Evolutionary conservation across 2,113 vertebrate genomes (phyloP).

Genomic region (Istiophorus platypterus): DNA sequence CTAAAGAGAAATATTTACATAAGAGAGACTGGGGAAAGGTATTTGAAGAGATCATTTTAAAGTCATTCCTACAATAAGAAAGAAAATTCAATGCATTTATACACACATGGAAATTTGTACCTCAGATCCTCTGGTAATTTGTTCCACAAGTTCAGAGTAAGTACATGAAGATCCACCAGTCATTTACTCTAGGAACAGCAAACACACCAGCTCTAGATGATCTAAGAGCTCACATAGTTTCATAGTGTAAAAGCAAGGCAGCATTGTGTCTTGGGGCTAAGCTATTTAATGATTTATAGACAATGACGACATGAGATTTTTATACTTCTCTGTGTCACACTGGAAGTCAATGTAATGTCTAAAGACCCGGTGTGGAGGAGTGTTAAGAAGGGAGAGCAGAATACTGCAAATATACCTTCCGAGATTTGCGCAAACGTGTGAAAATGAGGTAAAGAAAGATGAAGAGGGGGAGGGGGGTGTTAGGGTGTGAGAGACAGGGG

Average conservation of each 20-base stretch:
- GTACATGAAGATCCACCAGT: conserved; percentile 24
- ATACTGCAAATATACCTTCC: background rate
- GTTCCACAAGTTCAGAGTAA: conserved; percentile 15
- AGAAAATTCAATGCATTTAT: conserved; percentile 15
- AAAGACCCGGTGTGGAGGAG: conserved; percentile 9
- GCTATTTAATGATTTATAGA: conserved; percentile 72
- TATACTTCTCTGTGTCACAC: conserved; percentile 37
- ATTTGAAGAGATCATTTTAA: conserved; percentile 16
- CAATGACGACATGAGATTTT: conserved; percentile 28
- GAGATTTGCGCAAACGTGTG: background rate
- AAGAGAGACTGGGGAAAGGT: background rate
- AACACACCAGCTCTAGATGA: conserved; percentile 51
- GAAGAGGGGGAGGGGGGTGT: background rate
- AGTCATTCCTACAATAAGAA: conserved; percentile 10
- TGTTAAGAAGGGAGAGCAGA: background rate
- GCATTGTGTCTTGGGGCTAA: conserved; percentile 49
- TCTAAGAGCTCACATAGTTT: conserved; percentile 52
- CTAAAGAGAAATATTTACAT: conserved; percentile 27
- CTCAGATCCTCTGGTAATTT: conserved; percentile 29
- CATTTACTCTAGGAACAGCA: conserved; percentile 41
- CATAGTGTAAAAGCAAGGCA: conserved; percentile 59
- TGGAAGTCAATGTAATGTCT: conserved; percentile 4
- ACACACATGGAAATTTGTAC: conserved; percentile 9
- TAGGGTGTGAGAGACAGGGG: background rate
- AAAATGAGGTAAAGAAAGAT: background rate